Evolutionary conservation across 2,888 invertebrate species (phyloP), one percentile per base, ranked within the genome.

Genomic region (Geotrupes spiniger): DNA sequence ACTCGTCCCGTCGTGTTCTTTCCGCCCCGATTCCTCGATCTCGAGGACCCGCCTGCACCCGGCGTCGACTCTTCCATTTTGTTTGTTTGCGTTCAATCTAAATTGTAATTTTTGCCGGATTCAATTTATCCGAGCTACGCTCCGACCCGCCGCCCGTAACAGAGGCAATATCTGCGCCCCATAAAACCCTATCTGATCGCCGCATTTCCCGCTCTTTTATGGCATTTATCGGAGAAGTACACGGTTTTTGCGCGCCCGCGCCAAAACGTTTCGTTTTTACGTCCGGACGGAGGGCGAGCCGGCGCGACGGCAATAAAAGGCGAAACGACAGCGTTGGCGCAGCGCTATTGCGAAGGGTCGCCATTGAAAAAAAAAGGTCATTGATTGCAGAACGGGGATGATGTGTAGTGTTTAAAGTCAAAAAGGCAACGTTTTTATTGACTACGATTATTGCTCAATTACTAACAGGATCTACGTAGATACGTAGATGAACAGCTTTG

Each of bases 1-100:
- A n/a, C n/a, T n/a, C n/a, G n/a, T n/a, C n/a, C n/a, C n/a, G n/a
- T n/a, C n/a, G n/a, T n/a, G n/a, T n/a, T n/a, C n/a, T n/a, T n/a
- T n/a, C n/a, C n/a, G n/a, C n/a, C n/a, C n/a, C n/a, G n/a, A n/a
- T 47, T 46, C 28, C 29, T 21, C 21, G 21, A 21, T 21, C 4
- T 21, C 21, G 21, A 3, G 3, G 21, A 21, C 3, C 6, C 21
- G 4, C 21, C 21, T 21, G 3, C 6, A 21, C 6, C 6, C 21
- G 6, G 21, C 6, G 6, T 21, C 6, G 6, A 4, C 21, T 21
- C 6, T 21, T 47, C 45, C 39, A 36, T 17, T 51, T 45, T 26
- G 15, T 56, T 52, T 54, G 52, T 52, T 54, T 47, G 41, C 45
- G 44, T 50, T 48, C 48, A 37, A 49, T 42, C 49, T 42, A 28